A percentile compares a stretch with the other conserved stretches of the same genome.
These are phyloP conservation scores for Lysandra bellargus DNA, from an alignment of 2,888 invertebrate genomes.

Conservation along the genomic window DNA sequence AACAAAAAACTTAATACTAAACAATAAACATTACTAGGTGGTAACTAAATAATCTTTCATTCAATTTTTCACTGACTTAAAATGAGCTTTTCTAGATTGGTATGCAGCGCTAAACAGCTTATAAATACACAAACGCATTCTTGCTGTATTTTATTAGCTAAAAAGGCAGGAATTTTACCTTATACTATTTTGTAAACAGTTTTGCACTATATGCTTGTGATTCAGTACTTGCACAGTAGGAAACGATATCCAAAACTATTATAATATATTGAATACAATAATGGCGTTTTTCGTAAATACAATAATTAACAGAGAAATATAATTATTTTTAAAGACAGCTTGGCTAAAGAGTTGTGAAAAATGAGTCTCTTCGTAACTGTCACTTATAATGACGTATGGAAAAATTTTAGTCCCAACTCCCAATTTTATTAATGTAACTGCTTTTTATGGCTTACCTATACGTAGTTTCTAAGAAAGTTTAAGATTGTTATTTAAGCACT, in stretches of 20 bases:
- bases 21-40: slow-evolving; percentile 9
- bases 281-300: neutral
- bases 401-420: no score
- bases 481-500: neutral
- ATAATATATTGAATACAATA: neutral
- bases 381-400: no score
- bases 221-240: slow-evolving; percentile 3
- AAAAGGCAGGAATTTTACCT: slow-evolving; percentile 1
- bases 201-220: slow-evolving; percentile 13
- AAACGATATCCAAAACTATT: neutral
- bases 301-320: neutral
- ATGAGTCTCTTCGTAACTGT: no score
- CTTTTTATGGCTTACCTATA: neutral
- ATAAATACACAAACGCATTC: neutral
- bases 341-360: neutral
- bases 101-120: neutral
- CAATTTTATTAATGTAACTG: neutral
- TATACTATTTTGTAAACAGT: slow-evolving; percentile 6
- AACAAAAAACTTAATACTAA: slow-evolving; percentile 18
- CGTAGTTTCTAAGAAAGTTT: neutral
- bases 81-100: neutral
- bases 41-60: neutral
- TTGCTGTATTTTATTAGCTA: neutral
- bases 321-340: neutral
- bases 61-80: neutral